Evolutionary conservation across 2,888 invertebrate species (phyloP).

Genomic region (Hemaris fuciformis): DNA sequence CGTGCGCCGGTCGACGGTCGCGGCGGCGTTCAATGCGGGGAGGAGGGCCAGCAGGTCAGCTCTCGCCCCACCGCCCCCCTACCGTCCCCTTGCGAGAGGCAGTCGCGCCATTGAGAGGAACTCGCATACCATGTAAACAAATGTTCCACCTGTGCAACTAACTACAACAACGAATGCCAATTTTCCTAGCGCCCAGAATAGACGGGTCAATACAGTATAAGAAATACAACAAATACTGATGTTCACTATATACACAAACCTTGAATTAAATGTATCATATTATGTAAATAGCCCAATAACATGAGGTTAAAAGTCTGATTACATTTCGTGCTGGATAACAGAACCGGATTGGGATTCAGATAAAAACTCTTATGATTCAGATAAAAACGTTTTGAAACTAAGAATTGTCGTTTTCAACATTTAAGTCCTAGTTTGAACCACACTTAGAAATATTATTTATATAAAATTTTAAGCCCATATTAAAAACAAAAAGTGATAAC

Average conservation of each 20-base stretch:
- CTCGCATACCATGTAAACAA: constrained; percentile 62
- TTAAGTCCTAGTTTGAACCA: too few species aligned
- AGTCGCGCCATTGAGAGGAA: constrained; percentile 58
- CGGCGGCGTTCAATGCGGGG: constrained; percentile 33
- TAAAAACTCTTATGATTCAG: neutral
- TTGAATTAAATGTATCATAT: neutral
- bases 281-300: neutral
- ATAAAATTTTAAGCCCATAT: too few species aligned
- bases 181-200: neutral
- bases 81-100: constrained; percentile 26
- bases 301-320: neutral
- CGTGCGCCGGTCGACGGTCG: constrained; percentile 60
- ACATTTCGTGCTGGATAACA: neutral
- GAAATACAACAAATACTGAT: neutral
- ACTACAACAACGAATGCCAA: constrained; percentile 13
- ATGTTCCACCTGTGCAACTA: constrained; percentile 61
- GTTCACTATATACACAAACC: neutral
- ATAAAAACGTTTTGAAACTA: neutral
- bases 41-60: constrained; percentile 52
- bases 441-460: too few species aligned
- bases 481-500: too few species aligned
- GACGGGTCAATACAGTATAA: neutral
- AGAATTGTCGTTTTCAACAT: neutral
- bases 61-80: constrained; percentile 46
- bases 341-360: neutral